A percentile compares a stretch with the other conserved stretches of the same genome.
These are phyloP conservation scores for Pseudochirops cupreus DNA, from an alignment of 2,797 vertebrate genomes.

Conservation along the genomic window DNA sequence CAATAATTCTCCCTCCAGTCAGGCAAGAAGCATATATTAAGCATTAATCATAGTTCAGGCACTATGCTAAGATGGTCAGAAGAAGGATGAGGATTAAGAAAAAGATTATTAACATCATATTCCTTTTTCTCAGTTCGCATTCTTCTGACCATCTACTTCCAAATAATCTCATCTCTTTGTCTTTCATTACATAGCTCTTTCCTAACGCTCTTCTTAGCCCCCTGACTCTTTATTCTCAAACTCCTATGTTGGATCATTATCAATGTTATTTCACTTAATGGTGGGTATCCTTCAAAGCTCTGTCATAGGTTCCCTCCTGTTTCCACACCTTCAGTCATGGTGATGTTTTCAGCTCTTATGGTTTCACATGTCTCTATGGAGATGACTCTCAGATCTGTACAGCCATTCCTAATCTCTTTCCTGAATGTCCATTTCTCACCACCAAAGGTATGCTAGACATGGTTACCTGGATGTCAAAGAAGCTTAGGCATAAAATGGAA, in stretches of 20 bases:
- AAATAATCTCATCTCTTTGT: not conserved
- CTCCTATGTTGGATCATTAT: not conserved
- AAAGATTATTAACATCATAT: not conserved
- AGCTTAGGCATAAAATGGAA: not conserved
- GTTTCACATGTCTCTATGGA: not conserved
- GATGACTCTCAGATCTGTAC: not conserved
- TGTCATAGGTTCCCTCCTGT: not conserved
- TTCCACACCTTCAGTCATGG: not conserved
- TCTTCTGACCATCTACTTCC: not conserved
- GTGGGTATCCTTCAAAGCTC: not conserved
- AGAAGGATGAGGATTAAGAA: not conserved
- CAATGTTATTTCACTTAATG: not conserved
- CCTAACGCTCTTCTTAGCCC: not conserved
- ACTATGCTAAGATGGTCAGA: not conserved
- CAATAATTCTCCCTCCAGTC: not conserved
- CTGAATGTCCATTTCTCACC: not conserved
- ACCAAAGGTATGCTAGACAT: not conserved
- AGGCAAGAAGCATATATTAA: not conserved
- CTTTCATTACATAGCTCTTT: not conserved
- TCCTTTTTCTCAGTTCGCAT: not conserved
- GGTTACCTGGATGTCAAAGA: not conserved
- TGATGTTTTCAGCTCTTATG: not conserved
- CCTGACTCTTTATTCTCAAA: not conserved
- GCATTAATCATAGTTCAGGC: not conserved
- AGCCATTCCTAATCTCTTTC: not conserved